These are phyloP conservation scores for Brachionichthys hirsutus DNA, from an alignment of 2,113 vertebrate species.

Conservation along the genomic window DNA sequence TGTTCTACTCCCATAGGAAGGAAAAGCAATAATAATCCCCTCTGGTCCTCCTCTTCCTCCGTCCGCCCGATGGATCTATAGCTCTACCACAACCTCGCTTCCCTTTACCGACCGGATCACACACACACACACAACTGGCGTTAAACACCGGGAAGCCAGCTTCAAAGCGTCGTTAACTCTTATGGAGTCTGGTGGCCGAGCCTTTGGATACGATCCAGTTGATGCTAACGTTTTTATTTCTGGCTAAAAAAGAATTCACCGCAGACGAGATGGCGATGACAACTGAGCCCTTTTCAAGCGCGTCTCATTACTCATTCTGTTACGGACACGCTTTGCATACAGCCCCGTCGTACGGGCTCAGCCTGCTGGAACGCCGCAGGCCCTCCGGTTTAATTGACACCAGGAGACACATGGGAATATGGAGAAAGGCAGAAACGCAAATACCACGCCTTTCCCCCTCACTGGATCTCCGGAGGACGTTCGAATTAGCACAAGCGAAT, in stretches of 20 bases:
- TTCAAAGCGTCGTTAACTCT: constrained; percentile 7
- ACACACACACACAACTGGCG: not conserved
- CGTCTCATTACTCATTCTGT: constrained; percentile 63
- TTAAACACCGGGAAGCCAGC: constrained; percentile 9
- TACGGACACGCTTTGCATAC: constrained; percentile 48
- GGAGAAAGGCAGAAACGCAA: constrained; percentile 40
- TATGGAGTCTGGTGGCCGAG: constrained; percentile 4
- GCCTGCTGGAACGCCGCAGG: constrained; percentile 47
- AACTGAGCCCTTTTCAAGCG: constrained; percentile 18
- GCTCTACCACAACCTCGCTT: constrained; percentile 13
- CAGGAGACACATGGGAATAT: constrained; percentile 32
- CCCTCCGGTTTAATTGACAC: constrained; percentile 66
- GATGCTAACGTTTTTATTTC: constrained; percentile 29
- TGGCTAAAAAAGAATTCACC: not conserved
- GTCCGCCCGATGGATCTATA: constrained; percentile 23
- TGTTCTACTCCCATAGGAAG: constrained; percentile 35
- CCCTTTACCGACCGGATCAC: not conserved
- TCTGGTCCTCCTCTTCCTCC: constrained; percentile 25
- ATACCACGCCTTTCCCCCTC: constrained; percentile 48
- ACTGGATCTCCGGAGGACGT: constrained; percentile 28
- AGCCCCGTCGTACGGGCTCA: constrained; percentile 46
- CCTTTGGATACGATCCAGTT: constrained; percentile 18
- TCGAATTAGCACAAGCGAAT: constrained; percentile 29
- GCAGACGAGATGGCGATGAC: constrained; percentile 35
- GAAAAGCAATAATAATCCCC: constrained; percentile 46